phyloP scores from a whole-genome alignment of 30 jellyfish, hydroid and myxozoan genomes.

The Cassiopea andromeda region DNA sequence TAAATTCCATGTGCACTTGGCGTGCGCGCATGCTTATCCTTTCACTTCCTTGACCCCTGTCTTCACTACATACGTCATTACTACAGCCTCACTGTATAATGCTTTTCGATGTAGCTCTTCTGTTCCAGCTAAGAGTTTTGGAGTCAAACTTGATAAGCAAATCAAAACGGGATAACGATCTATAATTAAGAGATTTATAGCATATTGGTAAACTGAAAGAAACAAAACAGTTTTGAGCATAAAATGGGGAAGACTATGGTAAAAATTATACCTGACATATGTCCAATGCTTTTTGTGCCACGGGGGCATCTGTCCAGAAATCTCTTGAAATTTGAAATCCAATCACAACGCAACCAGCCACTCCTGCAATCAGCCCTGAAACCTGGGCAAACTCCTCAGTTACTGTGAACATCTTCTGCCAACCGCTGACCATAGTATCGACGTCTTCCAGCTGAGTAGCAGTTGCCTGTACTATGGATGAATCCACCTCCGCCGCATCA shows the following conservation, averaged over 20 bases:
- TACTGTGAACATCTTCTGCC: constrained; percentile 45
- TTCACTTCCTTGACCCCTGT: too few relatives aligned
- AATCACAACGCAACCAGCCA: constrained; percentile 68
- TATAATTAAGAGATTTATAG: too few relatives aligned
- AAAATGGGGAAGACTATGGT: background rate
- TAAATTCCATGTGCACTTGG: too few relatives aligned
- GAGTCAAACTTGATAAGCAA: too few relatives aligned
- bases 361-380: constrained; percentile 54
- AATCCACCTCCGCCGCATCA: constrained; percentile 30
- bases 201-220: too few relatives aligned
- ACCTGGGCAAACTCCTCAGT: constrained; percentile 43
- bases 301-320: constrained; percentile 52
- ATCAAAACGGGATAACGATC: too few relatives aligned
- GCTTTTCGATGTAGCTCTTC: too few relatives aligned
- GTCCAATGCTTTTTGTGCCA: constrained; percentile 65
- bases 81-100: too few relatives aligned
- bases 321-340: constrained; percentile 58
- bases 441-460: constrained; percentile 28
- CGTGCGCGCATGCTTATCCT: too few relatives aligned
- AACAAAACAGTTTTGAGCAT: too few relatives aligned
- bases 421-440: background rate
- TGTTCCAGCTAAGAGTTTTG: too few relatives aligned
- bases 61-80: too few relatives aligned
- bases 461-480: constrained; percentile 30
- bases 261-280: constrained; percentile 52